Conservation (phyloP, 2,797 vertebrate species). For the Pipistrellus kuhlii region DNA sequence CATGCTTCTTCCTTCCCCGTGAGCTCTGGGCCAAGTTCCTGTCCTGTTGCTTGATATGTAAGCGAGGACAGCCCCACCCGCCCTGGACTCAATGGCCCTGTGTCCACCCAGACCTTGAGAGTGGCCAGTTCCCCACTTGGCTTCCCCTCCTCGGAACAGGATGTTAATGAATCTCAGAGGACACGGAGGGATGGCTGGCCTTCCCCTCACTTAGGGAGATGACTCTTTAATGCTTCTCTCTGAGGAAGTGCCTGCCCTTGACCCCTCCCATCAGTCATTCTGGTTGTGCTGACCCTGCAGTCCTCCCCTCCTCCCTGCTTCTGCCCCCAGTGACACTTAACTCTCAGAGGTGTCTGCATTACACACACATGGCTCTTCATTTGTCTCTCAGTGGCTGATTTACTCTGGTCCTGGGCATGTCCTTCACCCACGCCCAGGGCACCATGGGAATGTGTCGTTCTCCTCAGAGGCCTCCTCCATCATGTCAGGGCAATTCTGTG, state of each 20-base stretch:
- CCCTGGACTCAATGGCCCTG: neutral
- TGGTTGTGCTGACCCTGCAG: neutral
- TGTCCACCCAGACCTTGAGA: neutral
- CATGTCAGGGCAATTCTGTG: neutral
- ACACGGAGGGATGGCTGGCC: accelerated
- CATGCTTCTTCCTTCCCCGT: neutral
- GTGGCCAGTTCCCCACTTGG: neutral
- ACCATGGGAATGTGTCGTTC: neutral
- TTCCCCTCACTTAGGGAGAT: neutral
- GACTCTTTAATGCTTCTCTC: neutral
- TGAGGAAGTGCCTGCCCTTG: neutral
- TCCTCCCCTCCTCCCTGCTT: neutral
- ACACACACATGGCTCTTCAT: neutral
- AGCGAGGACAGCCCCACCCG: neutral
- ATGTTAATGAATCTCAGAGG: neutral
- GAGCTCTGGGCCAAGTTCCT: neutral
- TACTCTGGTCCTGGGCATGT: neutral
- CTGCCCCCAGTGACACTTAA: neutral
- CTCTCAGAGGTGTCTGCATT: neutral
- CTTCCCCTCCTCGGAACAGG: neutral
- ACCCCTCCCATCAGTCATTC: neutral
- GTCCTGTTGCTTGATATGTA: neutral
- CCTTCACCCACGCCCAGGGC: neutral
- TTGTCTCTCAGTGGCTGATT: constrained; percentile 50
- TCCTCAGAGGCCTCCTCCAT: neutral